Evolutionary conservation across 2,113 vertebrate genomes (phyloP).

Genomic region (Corythoichthys intestinalis): DNA sequence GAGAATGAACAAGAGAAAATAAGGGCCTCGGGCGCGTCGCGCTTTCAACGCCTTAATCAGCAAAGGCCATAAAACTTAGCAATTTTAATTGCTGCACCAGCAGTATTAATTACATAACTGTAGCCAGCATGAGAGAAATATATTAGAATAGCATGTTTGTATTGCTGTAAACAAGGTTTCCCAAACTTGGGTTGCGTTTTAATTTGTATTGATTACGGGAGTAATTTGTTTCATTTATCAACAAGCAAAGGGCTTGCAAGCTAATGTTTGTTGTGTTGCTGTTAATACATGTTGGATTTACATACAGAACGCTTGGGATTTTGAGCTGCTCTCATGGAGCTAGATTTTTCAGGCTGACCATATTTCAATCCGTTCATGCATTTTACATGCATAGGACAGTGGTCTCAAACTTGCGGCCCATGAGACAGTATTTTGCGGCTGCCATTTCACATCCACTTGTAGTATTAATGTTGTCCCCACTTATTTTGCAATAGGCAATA

Average conservation of each 20-base stretch:
- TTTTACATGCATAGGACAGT: too few relatives aligned
- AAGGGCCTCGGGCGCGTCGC: constrained; percentile 49
- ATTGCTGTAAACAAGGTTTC: constrained; percentile 42
- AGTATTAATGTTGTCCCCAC: too few relatives aligned
- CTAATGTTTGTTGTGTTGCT: not conserved
- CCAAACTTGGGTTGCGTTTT: not conserved
- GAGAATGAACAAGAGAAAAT: constrained; percentile 33
- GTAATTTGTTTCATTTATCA: not conserved
- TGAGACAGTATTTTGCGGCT: too few relatives aligned
- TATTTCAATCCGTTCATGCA: not conserved
- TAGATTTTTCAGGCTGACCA: not conserved
- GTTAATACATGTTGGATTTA: not conserved
- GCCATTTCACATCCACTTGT: too few relatives aligned
- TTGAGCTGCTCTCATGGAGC: too few relatives aligned
- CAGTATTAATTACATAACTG: constrained; percentile 72
- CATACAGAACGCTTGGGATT: too few relatives aligned
- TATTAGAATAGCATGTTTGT: constrained; percentile 55
- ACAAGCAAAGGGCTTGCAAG: not conserved
- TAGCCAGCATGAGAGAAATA: constrained; percentile 56
- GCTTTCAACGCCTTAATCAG: constrained; percentile 73
- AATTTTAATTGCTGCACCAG: constrained; percentile 72
- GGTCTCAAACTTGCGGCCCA: too few relatives aligned
- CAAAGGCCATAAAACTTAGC: constrained; percentile 60
- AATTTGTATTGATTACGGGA: not conserved
- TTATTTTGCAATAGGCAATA: too few relatives aligned